Conservation (phyloP, 2,888 invertebrate species). For the Frankliniella fusca region DNA sequence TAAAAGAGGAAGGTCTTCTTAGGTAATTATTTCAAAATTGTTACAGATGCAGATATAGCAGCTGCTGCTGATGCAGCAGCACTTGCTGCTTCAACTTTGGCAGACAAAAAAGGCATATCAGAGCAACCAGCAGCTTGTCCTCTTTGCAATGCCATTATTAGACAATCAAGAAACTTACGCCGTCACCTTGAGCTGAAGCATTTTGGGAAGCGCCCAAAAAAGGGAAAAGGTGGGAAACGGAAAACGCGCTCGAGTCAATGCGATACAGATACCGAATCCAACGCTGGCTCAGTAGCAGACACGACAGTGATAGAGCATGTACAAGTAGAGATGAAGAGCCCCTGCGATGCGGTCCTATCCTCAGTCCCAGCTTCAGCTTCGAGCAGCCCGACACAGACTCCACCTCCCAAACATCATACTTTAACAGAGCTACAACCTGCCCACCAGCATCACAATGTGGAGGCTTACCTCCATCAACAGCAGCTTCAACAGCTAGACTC, state of each 20-base stretch:
- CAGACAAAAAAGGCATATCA: slow-evolving; percentile 44
- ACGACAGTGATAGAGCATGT: neutral
- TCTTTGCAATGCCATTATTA: slow-evolving; percentile 56
- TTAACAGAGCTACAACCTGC: neutral
- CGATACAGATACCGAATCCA: neutral
- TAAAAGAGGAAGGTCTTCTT: no score
- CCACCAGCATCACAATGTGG: neutral
- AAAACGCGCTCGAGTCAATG: slow-evolving; percentile 19
- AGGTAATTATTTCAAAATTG: neutral
- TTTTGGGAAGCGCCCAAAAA: slow-evolving; percentile 33
- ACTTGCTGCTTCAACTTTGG: slow-evolving; percentile 23
- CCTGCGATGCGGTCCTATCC: neutral
- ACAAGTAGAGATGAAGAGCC: slow-evolving; percentile 20
- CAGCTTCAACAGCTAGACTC: slow-evolving; percentile 13
- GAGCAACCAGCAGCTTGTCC: slow-evolving; percentile 60
- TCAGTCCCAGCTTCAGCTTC: neutral
- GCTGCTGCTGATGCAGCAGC: neutral
- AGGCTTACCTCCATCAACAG: slow-evolving; percentile 2
- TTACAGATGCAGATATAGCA: neutral
- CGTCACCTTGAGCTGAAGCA: slow-evolving; percentile 50
- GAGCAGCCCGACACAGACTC: neutral
- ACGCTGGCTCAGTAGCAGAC: slow-evolving; percentile 14
- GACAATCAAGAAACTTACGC: slow-evolving; percentile 57
- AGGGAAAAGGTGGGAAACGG: slow-evolving; percentile 24
- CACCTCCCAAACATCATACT: neutral